phyloP scores from a whole-genome alignment of 2,113 vertebrate species.

The Brienomyrus brachyistius region DNA sequence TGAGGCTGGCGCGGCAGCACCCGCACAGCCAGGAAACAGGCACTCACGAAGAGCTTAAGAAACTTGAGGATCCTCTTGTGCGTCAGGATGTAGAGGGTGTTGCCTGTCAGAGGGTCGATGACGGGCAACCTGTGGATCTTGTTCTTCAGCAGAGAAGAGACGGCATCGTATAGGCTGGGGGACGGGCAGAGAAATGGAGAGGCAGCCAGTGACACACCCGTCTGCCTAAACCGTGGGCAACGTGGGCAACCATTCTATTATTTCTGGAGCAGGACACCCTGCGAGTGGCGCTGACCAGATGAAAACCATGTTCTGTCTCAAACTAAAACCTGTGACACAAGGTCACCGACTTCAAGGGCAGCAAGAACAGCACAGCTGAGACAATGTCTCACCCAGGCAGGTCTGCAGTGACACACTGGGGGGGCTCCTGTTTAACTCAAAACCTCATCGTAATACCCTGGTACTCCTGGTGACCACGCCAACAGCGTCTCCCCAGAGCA shows the following conservation, averaged over 20 bases:
- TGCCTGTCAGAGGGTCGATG: conserved; percentile 87
- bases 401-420: neutral
- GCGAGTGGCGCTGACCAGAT: neutral
- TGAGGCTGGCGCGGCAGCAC: neutral
- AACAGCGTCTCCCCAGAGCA: neutral
- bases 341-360: neutral
- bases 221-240: neutral
- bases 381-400: neutral
- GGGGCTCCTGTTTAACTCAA: neutral
- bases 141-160: conserved; percentile 86
- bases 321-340: neutral
- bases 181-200: conserved; percentile 5
- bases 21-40: neutral
- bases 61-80: conserved; percentile 98
- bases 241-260: neutral
- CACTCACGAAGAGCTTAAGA: conserved; percentile 93
- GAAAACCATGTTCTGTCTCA: neutral
- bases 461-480: neutral
- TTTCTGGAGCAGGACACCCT: neutral
- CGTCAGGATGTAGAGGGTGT: conserved; percentile 95
- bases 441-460: neutral
- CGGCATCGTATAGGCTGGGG: conserved; percentile 87
- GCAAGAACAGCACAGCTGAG: neutral
- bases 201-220: neutral
- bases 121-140: conserved; percentile 96